Conservation (phyloP, 2,797 vertebrate species). For the Cossypha caffra region DNA sequence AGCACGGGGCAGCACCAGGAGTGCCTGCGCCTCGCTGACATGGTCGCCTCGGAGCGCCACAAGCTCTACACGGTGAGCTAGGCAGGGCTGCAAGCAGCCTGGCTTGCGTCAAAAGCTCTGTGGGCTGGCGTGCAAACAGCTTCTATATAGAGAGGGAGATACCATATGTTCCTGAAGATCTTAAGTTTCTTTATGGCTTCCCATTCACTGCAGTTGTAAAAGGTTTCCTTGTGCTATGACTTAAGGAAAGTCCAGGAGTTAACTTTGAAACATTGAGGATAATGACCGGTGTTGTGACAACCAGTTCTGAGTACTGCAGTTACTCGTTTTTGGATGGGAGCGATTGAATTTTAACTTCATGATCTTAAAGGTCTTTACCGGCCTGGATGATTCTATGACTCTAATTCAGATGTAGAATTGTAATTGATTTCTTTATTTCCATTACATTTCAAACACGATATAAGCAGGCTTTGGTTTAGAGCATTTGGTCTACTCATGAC, state of each 20-base stretch:
- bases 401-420: background rate
- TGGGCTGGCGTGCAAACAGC: background rate
- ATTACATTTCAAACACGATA: background rate
- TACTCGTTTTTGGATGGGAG: background rate
- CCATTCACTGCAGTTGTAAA: background rate
- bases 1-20: slow-evolving; percentile 91
- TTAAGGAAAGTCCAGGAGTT: background rate
- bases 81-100: background rate
- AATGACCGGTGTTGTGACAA: background rate
- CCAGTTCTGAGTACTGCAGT: background rate
- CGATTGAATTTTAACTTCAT: background rate
- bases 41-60: slow-evolving; percentile 91
- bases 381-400: background rate
- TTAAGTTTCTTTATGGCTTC: background rate
- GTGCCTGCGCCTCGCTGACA: slow-evolving; percentile 90
- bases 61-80: slow-evolving; percentile 86
- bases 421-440: background rate
- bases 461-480: background rate
- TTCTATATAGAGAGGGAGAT: background rate
- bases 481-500: background rate
- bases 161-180: background rate
- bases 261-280: background rate
- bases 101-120: background rate
- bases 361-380: background rate
- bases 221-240: background rate